Base-by-base conservation (phyloP, 2,888 invertebrate species). In the Artemia sinica region DNA sequence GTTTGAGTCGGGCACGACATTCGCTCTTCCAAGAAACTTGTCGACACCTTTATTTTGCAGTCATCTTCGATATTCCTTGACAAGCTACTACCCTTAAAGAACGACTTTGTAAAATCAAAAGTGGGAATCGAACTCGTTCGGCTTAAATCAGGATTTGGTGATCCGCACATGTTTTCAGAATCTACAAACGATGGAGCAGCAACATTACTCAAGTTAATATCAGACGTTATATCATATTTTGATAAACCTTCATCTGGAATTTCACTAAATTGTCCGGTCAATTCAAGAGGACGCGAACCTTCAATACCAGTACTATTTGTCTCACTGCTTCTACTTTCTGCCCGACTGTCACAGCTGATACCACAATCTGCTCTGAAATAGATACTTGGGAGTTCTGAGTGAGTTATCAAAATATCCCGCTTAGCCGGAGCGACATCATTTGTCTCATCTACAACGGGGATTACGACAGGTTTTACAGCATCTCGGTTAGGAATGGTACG, bases 221-320 rank as follows among this genome's bases (percentile, higher is more conserved):
- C 28, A 28, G 28, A 28, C 28, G 28, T 28, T 28, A 28, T 28
- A 28, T 28, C 28, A 28, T 28, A 28, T 28, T 28, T 28, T 4
- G 28, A 28, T 4, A 28, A 28, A 28, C 28, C 28, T 28, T 28
- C 28, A 28, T 28, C 28, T 28, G 28, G 28, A 28, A 58, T 58
- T 18, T 58, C 58, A 9, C 58, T 58, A 18, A 58, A n/a, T 18
- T 58, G n/a, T 58, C 58, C 58, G 2, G 58, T 14, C 8, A 58
- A 18, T 18, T 58, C 58, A n/a, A 58, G 58, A n/a, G 14, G n/a
- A 14, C 18, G n/a, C 9, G 58, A 58, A n/a, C 58, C 58, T 9
- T 58, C 58, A 58, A 58, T 8, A 14, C 58, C 58, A 58, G 58
- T 58, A 58, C 58, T 58, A 18, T 58, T 58, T 58, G 18, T n/a